A percentile compares a stretch with the other conserved stretches of the same genome.
Conservation (phyloP, 2,888 invertebrate species). For the Drosophila prostipennis region DNA sequence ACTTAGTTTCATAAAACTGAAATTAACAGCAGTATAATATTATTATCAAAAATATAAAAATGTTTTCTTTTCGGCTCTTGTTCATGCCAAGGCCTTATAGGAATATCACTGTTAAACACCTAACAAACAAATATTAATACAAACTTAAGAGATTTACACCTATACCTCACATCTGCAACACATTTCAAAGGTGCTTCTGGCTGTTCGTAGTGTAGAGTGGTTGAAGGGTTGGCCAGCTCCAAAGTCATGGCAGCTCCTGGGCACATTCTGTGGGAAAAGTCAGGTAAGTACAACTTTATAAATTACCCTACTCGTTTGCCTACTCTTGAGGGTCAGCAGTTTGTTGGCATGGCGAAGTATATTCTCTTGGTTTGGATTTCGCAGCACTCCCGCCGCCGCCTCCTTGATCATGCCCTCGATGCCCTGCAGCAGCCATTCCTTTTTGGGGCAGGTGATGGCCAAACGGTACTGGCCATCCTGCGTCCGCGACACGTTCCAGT, state of each 20-base stretch:
- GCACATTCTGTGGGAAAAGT: conserved; percentile 51
- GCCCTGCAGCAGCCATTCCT: conserved; percentile 56
- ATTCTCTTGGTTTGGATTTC: conserved; percentile 43
- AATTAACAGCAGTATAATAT: conserved; percentile 6
- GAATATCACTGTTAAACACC: conserved; percentile 10
- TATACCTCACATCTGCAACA: conserved; percentile 8
- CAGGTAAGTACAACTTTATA: not conserved
- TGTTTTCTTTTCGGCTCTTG: not conserved
- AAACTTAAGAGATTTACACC: conserved; percentile 2
- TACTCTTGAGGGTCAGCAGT: conserved; percentile 61
- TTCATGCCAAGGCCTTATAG: not conserved
- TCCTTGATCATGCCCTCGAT: conserved; percentile 67
- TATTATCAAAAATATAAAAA: conserved; percentile 36
- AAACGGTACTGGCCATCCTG: conserved; percentile 58
- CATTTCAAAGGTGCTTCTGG: conserved; percentile 2
- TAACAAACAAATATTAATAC: conserved; percentile 2
- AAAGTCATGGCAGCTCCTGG: conserved; percentile 44
- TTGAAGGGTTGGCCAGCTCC: not conserved
- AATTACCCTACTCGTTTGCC: not conserved
- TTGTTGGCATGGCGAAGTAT: conserved; percentile 53
- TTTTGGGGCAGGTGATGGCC: conserved; percentile 51
- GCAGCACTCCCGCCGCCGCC: conserved; percentile 49
- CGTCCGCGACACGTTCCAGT: conserved; percentile 57
- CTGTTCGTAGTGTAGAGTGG: not conserved
- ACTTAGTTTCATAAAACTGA: not conserved